Conservation (phyloP, 2,888 invertebrate genomes). For the Pegoplata infirma region DNA sequence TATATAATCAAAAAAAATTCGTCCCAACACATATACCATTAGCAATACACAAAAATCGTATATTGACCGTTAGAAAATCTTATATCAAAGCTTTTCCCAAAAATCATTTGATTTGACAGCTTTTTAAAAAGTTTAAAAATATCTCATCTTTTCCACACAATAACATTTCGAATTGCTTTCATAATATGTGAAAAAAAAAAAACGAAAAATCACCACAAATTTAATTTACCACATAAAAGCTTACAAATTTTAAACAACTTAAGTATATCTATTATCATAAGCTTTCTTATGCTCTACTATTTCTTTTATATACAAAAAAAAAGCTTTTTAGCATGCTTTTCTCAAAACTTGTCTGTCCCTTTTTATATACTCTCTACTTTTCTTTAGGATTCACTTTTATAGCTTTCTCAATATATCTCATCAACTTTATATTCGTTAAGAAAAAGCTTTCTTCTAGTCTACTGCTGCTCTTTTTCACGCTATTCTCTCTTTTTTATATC, state of each 20-base stretch:
- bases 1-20: no score
- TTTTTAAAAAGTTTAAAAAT: no score
- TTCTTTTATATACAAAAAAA: not conserved
- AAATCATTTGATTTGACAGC: no score
- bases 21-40: no score
- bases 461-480: constrained; percentile 71
- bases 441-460: constrained; percentile 30
- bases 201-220: no score
- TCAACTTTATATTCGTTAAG: not conserved
- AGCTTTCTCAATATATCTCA: not conserved
- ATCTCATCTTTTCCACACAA: no score
- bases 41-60: no score
- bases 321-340: constrained; percentile 22
- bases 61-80: no score
- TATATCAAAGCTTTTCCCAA: no score
- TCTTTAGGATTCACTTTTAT: not conserved
- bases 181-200: not conserved
- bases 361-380: not conserved
- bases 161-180: no score
- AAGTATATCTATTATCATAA: not conserved
- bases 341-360: constrained; percentile 1
- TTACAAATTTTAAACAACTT: constrained; percentile 51
- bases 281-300: constrained; percentile 15
- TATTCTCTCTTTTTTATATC: constrained; percentile 63
- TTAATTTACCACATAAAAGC: no score